Evolutionary conservation across 2,888 invertebrate genomes (phyloP), one percentile per base, ranked within the genome.

Genomic region (Malachius bipustulatus): DNA sequence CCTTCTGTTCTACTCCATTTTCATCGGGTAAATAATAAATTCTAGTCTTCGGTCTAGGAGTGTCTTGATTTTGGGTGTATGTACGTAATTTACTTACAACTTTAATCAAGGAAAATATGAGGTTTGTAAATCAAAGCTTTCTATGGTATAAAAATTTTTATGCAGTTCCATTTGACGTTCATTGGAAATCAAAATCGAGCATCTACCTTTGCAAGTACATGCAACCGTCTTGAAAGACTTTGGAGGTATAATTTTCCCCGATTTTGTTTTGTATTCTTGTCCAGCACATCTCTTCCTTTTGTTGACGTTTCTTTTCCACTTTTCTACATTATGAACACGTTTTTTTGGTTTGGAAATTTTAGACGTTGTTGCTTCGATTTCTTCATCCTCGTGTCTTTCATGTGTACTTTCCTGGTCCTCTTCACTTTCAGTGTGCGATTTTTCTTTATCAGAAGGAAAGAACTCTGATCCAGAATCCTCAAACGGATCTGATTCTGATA

Each of bases 1-100:
- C 33, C 33, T 12, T 33, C 26, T 12, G 32, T 15, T 32, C 32
- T 32, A 12, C 32, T 9, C 33, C 33, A 33, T 33, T 33, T 33
- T 33, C 33, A 36, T 15, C 19, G 11, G 32, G 32, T 36, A 36
- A 14, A 16, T 36, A 14, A 14, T 12, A 33, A 14, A 33, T 33
- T 33, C 33, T 33, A n/a, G 33, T 33, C 13, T 33, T 33, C 14
- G 19, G 6, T 11, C 30, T 30, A n/a, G 14, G 6, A 29, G 34
- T 16, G 10, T 29, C n/a, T 15, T 29, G 28, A 15, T 29, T 34
- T 29, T 29, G 14, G 8, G 34, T 34, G 14, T 34, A 34, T 8
- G 27, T 34, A n/a, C 34, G 27, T 27, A 27, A 29, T 29, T 34
- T 27, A 14, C 24, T 34, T 24, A 15, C 29, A 6, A 34, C 28